Base-by-base conservation (phyloP, 2,113 vertebrate species). In the Monarcha castaneiventris region DNA sequence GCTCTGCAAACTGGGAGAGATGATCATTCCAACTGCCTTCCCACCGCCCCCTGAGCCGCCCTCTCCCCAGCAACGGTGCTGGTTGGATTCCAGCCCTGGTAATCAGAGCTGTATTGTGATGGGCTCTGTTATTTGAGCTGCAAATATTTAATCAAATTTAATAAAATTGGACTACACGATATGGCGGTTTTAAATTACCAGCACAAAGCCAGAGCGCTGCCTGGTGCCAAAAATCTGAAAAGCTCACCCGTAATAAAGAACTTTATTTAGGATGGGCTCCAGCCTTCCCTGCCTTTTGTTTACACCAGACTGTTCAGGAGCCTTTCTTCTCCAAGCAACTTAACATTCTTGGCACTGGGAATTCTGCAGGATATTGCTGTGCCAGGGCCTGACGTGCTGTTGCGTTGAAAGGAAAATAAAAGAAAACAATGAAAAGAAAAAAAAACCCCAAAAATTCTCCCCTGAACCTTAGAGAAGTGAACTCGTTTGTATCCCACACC, bases 211-310 rank as follows among this genome's bases (percentile, higher is more conserved):
- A 80, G 85, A 46, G 29, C 73, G 26, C 39, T 39, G n/a, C 44
- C 58, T 64, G 44, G 80, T 96, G 92, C 95, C 96, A 96, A 94
- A 91, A 93, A 73, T 74, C 51, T 83, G 71, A 95, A 88, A 90
- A 94, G 94, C 91, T 96, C 89, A 71, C 58, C 76, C 85, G 2
- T 76, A 96, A 93, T 90, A 81, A 92, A 93, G 89, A 93, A 93
- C 96, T 93, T 96, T 87, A 93, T 89, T 97, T 96, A 94, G 96
- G 94, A 95, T 92, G 89, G 80, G 84, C 90, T 96, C 95, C 96
- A 96, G 77, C 83, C 73, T 90, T 87, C 67, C 93, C 87, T 96
- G 92, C 64, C 95, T 95, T 95, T 96, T 97, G 94, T 95, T 95
- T 95, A 97, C 72, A 94, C 39, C 94, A 96, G 78, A 46, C 63